A percentile compares a stretch with the other conserved stretches of the same genome.
These are phyloP conservation scores for Leptocoma aspasia DNA, from an alignment of 2,113 vertebrate species.

Conservation along the genomic window DNA sequence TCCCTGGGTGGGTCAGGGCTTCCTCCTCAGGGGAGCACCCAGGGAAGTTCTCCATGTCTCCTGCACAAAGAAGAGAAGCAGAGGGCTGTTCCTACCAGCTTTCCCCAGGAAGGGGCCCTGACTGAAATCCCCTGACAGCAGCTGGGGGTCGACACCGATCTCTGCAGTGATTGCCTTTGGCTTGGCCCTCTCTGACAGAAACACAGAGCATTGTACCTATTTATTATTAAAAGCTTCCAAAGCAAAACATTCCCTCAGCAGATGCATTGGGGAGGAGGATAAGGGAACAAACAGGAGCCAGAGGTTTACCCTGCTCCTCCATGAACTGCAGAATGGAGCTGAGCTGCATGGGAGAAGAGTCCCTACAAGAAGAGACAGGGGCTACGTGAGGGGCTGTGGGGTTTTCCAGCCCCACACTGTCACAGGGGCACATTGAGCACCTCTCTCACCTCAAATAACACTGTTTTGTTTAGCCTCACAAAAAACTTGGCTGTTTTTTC, in stretches of 20 bases:
- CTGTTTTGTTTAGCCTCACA: background rate
- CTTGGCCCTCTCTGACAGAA: background rate
- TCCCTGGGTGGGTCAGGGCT: background rate
- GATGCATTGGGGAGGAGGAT: background rate
- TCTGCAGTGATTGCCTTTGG: background rate
- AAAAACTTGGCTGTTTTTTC: background rate
- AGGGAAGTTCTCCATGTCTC: background rate
- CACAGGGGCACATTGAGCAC: background rate
- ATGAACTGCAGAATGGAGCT: background rate
- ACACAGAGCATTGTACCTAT: background rate
- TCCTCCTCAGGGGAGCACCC: background rate
- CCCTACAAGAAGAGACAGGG: background rate
- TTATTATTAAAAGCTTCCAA: background rate
- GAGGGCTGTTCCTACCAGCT: background rate
- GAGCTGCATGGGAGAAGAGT: background rate
- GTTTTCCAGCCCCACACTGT: background rate
- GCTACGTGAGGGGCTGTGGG: fast-evolving
- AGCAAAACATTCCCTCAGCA: background rate
- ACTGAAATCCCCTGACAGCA: background rate
- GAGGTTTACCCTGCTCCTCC: background rate
- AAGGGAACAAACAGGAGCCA: background rate
- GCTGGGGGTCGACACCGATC: background rate
- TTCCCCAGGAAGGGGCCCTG: background rate
- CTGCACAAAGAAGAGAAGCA: background rate
- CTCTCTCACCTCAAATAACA: background rate